These are phyloP conservation scores for Eupithecia inturbata DNA, from an alignment of 2,888 invertebrate species.

Conservation along the genomic window DNA sequence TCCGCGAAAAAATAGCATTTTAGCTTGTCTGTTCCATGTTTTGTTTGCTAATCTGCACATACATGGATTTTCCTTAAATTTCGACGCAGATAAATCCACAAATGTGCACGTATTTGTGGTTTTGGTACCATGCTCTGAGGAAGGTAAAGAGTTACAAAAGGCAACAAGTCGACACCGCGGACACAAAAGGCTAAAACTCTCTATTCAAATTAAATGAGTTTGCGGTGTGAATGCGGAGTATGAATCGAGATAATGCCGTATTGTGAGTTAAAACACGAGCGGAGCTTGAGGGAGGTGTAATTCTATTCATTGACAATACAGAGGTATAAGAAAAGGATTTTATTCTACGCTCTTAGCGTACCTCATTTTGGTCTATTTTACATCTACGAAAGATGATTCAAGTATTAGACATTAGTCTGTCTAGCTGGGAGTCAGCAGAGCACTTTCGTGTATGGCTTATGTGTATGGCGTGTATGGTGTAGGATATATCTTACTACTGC, in stretches of 20 bases:
- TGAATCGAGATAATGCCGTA: conserved; percentile 30
- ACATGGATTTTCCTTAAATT: conserved; percentile 12
- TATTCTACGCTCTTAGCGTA: background rate
- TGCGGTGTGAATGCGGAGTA: conserved; percentile 39
- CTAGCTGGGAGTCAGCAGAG: background rate
- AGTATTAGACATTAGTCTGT: background rate
- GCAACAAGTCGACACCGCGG: conserved; percentile 49
- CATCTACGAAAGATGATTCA: background rate
- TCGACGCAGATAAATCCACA: conserved; percentile 15
- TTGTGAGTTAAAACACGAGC: conserved; percentile 18
- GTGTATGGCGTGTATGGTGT: too few relatives aligned
- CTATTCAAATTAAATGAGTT: conserved; percentile 61
- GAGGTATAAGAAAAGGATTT: background rate
- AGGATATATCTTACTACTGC: too few relatives aligned
- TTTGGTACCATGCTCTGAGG: conserved; percentile 52
- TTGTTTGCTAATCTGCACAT: conserved; percentile 24
- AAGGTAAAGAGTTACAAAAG: conserved; percentile 55
- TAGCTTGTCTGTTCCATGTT: conserved; percentile 18
- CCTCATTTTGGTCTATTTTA: background rate
- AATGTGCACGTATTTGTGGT: conserved; percentile 29
- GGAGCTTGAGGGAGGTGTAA: conserved; percentile 13
- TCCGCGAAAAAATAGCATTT: conserved; percentile 19
- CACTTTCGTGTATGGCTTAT: background rate
- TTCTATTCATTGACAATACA: conserved; percentile 5
- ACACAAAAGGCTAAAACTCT: conserved; percentile 51